Percentiles rank a stretch among this genome's conserved stretches.
Conservation (phyloP, 2,113 vertebrate genomes). For the Phasianus colchicus region DNA sequence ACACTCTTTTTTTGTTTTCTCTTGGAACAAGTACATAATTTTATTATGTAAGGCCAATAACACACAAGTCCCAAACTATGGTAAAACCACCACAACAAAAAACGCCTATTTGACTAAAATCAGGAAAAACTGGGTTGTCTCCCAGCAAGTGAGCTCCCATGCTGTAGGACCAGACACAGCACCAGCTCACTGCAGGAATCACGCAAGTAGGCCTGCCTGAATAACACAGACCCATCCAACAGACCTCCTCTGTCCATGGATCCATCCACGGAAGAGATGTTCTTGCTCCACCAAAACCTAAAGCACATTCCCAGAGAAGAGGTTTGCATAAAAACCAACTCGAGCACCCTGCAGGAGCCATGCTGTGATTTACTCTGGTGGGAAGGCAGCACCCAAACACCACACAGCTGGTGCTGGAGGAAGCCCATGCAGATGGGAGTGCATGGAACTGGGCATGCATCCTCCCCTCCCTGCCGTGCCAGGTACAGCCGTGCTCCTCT, state of each 20-base stretch:
- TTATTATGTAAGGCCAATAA: not conserved
- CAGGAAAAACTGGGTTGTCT: not conserved
- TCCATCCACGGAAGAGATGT: not conserved
- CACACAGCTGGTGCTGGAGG: not conserved
- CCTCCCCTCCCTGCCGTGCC: not conserved
- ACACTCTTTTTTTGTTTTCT: not conserved
- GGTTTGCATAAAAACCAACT: not conserved
- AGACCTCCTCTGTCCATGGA: not conserved
- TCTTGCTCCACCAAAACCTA: not conserved
- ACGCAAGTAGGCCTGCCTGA: not conserved
- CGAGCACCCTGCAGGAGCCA: rapidly evolving
- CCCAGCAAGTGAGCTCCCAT: not conserved
- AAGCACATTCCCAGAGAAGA: not conserved
- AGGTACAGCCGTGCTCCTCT: slow-evolving; percentile 26
- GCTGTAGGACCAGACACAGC: not conserved
- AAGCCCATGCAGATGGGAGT: not conserved
- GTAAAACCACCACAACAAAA: not conserved
- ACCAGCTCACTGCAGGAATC: rapidly evolving
- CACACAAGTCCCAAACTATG: not conserved
- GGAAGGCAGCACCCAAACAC: not conserved
- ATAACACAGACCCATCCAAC: not conserved
- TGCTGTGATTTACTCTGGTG: not conserved
- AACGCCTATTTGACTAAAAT: not conserved
- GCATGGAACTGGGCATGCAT: not conserved
- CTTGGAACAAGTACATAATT: slow-evolving; percentile 8